A percentile compares a stretch with the other conserved stretches of the same genome.
phyloP scores from a whole-genome alignment of 2,888 invertebrate species.

The Stictocephala bisonia region DNA sequence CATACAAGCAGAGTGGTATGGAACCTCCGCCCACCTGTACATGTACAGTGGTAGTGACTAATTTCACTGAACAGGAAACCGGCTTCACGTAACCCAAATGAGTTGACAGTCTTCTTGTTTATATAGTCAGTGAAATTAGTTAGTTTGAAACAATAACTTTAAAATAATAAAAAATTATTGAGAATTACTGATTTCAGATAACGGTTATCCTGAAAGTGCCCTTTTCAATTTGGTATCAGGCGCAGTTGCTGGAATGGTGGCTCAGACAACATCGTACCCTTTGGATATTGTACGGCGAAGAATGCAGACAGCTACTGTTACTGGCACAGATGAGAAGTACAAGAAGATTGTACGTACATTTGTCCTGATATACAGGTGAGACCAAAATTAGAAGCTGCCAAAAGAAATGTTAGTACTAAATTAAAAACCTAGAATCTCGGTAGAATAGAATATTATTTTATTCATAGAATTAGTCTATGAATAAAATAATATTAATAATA shows the following conservation, averaged over 20 bases:
- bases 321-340: conserved; percentile 64
- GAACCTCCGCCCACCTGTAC: too few relatives aligned
- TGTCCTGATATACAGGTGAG: conserved; percentile 76
- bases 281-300: conserved; percentile 89
- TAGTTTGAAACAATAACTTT: background rate
- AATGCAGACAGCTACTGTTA: conserved; percentile 74
- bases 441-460: too few relatives aligned
- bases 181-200: background rate
- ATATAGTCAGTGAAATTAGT: too few relatives aligned
- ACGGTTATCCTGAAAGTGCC: conserved; percentile 41
- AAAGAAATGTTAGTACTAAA: too few relatives aligned
- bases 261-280: conserved; percentile 97
- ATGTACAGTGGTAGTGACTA: too few relatives aligned
- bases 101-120: too few relatives aligned
- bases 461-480: background rate
- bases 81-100: too few relatives aligned
- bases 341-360: conserved; percentile 76
- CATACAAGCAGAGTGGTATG: too few relatives aligned
- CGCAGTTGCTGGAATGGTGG: conserved; percentile 90
- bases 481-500: background rate
- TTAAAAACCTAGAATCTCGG: too few relatives aligned
- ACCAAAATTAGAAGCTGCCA: too few relatives aligned
- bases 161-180: background rate
- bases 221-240: conserved; percentile 76
- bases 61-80: too few relatives aligned